Base-by-base conservation (phyloP, 2,888 invertebrate species). In the Cataglyphis albicans region DNA sequence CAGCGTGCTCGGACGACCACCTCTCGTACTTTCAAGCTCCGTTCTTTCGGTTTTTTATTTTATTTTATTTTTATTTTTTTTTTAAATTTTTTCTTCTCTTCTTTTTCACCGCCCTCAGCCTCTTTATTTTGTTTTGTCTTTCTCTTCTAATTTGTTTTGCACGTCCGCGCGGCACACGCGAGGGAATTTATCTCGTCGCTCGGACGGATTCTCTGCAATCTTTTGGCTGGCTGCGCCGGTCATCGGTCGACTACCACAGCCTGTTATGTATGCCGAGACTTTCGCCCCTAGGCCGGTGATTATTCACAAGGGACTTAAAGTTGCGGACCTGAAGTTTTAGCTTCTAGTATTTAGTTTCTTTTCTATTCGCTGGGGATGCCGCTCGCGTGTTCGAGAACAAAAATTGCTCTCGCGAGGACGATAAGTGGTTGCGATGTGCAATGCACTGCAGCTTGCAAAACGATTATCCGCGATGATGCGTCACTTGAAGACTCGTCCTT, bases 91-190 rank as follows among this genome's bases (percentile, higher is more conserved):
- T 9, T 1, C 9, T 18, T 15, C 7, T 12, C 32, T n/a, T 35
- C 7, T 21, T 38, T 29, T 32, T 72, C 63, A 25, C 35, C 18
- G n/a, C 29, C n/a, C n/a, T 29, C 44, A 73, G n/a, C 59, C 63
- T 72, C 68, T 76, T n/a, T 81, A 48, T 52, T 59, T 41, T 63
- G 48, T 52, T 52, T 52, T 52, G 48, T 55, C 32, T 70, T 63
- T 82, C 84, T 86, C 83, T 84, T 87, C 84, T 86, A 83, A 87
- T 87, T 84, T 83, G 82, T 87, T 81, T 82, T 83, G 64, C 75
- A 38, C 80, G 75, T 83, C 74, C 84, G 10, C 67, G 67, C 70
- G 76, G 63, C 74, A 48, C 81, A 82, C 82, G 64, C 84, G 59
- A 61, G 75, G 18, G 72, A 81, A 87, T 86, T 83, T 87, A 82